Base-by-base conservation (phyloP, 2,113 vertebrate species). In the Corythoichthys intestinalis region DNA sequence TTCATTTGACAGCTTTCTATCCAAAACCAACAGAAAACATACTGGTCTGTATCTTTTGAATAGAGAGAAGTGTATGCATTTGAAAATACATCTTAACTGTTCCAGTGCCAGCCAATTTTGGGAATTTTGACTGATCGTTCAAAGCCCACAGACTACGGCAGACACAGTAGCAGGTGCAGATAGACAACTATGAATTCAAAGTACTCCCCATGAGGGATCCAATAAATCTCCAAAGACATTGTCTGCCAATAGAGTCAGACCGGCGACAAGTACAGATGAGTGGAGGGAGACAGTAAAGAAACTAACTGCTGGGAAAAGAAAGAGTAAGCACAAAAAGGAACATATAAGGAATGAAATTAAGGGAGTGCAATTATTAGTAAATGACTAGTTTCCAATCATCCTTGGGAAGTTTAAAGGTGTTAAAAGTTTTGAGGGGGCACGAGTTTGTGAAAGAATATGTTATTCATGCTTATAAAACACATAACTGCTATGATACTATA, bases 211-310 rank as follows among this genome's bases (percentile, higher is more conserved):
- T 49, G 48, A 14, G 48, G 48, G 48, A n/a, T 52, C 5, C n/a
- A 58, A 68, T 20, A 53, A 12, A 67, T 66, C 49, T 64, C 48
- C 13, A 10, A 58, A 70, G 60, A 66, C n/a, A 65, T 28, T 65
- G 74, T 50, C 61, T 66, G 69, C 77, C 75, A 73, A 70, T 17
- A 13, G 63, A 34, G 12, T 62, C 66, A 69, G 70, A 81, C 79
- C 68, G 65, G 74, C 69, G 67, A 64, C 69, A 65, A 75, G 79
- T 50, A 53, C 50, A 72, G 69, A 74, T 58, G 44, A 74, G 65
- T 60, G 63, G 67, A 65, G 62, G 53, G 38, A 1, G 5, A 80
- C 72, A 70, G 61, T 68, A 76, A 73, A 66, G 53, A 74, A 75
- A 70, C 47, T 75, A 84, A 82, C 75, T 68, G 70, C 69, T 35